Conservation (phyloP, 2,113 vertebrate species). For the Thamnaconus septentrionalis region DNA sequence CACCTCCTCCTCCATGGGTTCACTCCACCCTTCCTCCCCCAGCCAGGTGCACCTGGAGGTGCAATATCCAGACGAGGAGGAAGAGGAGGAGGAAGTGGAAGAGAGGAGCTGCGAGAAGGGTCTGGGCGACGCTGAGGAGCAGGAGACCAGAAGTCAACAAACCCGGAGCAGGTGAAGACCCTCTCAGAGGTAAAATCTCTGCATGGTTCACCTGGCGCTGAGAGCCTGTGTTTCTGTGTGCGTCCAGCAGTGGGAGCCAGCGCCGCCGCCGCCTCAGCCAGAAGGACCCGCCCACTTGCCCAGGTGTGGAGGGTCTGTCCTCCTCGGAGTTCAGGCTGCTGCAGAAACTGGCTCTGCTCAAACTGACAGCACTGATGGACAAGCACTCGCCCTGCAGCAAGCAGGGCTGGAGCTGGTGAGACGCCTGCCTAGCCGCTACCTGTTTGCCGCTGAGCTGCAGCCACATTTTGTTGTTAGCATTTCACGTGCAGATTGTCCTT, state of each 20-base stretch:
- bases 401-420: conserved; percentile 92
- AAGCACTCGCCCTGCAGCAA: conserved; percentile 85
- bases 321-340: conserved; percentile 78
- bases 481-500: no score
- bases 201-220: not conserved
- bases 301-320: conserved; percentile 68
- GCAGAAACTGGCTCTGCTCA: conserved; percentile 83
- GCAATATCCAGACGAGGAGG: conserved; percentile 57
- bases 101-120: conserved; percentile 40
- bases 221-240: not conserved
- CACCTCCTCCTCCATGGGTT: conserved; percentile 57
- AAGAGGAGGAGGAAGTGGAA: conserved; percentile 33
- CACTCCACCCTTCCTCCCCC: conserved; percentile 68
- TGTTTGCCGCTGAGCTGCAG: no score
- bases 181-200: not conserved
- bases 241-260: conserved; percentile 52
- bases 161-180: conserved; percentile 71
- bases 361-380: conserved; percentile 87
- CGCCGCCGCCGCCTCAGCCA: conserved; percentile 72
- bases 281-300: conserved; percentile 56
- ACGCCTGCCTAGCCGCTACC: no score
- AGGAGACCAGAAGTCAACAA: conserved; percentile 28
- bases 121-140: conserved; percentile 34
- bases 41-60: conserved; percentile 74
- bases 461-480: no score